Percentiles rank a stretch among this genome's conserved stretches.
These are phyloP conservation scores for Eucera pruinosa DNA, from an alignment of 2,888 invertebrate species.

Conservation along the genomic window DNA sequence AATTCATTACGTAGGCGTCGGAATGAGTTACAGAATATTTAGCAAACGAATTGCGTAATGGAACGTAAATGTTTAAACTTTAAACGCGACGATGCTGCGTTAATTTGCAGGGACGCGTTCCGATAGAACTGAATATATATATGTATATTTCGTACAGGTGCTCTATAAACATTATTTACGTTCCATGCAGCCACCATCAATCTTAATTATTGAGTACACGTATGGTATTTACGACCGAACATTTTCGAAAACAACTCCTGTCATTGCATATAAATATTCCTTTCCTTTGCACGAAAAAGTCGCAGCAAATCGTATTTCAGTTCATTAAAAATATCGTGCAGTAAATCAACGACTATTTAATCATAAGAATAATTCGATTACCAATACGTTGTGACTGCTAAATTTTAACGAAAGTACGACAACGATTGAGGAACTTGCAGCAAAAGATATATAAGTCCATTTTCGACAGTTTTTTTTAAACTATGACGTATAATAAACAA, in stretches of 20 bases:
- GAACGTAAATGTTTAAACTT: conserved; percentile 24
- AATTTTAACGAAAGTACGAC: no score
- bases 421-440: no score
- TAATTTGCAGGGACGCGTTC: conserved; percentile 9
- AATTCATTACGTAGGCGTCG: background rate
- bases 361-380: no score
- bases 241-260: conserved; percentile 46
- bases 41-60: conserved; percentile 8
- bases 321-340: background rate
- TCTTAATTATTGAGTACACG: conserved; percentile 54
- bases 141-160: background rate
- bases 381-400: no score
- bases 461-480: no score
- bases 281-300: background rate
- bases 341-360: conserved; percentile 16
- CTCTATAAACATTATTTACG: conserved; percentile 31
- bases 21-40: background rate
- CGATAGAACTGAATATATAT: conserved; percentile 28
- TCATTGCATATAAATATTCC: conserved; percentile 29
- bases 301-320: background rate
- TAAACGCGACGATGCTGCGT: conserved; percentile 9
- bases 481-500: no score
- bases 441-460: no score
- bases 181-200: conserved; percentile 33
- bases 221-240: conserved; percentile 36